These are phyloP conservation scores for Sesia bembeciformis DNA, from an alignment of 2,888 invertebrate species.

Conservation along the genomic window DNA sequence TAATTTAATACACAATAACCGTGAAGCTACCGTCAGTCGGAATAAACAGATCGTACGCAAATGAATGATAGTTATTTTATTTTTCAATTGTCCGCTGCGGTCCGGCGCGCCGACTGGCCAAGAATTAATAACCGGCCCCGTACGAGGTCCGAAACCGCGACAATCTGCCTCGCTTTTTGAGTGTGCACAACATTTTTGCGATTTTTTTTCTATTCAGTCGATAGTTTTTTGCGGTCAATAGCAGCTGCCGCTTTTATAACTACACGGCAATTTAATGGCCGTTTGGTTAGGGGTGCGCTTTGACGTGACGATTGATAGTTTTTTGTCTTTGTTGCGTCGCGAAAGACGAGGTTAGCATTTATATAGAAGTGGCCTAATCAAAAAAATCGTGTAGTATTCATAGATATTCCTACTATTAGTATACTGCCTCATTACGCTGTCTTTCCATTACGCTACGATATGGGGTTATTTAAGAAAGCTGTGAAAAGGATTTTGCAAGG, in stretches of 20 bases:
- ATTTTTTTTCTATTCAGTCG: conserved; percentile 53
- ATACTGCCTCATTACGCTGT: too few species aligned
- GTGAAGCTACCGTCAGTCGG: conserved; percentile 43
- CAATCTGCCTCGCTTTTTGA: conserved; percentile 66
- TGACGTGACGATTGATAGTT: too few species aligned
- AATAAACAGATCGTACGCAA: conserved; percentile 44
- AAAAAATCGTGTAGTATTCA: too few species aligned
- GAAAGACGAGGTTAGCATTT: too few species aligned
- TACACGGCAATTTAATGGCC: neutral
- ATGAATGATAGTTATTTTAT: conserved; percentile 71
- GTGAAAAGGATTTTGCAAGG: too few species aligned
- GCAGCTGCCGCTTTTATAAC: conserved; percentile 24
- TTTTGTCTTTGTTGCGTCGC: too few species aligned
- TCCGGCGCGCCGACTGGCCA: conserved; percentile 47
- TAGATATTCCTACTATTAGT: too few species aligned
- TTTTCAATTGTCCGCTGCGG: conserved; percentile 65
- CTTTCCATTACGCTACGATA: too few species aligned
- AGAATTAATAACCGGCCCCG: conserved; percentile 63
- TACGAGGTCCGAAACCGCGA: conserved; percentile 50
- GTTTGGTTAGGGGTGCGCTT: neutral
- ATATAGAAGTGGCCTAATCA: too few species aligned
- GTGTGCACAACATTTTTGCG: conserved; percentile 34
- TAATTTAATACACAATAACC: too few species aligned
- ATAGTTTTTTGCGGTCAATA: conserved; percentile 69
- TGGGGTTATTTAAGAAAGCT: too few species aligned